These are phyloP conservation scores for Merops nubicus DNA, from an alignment of 2,113 vertebrate species.

Conservation along the genomic window DNA sequence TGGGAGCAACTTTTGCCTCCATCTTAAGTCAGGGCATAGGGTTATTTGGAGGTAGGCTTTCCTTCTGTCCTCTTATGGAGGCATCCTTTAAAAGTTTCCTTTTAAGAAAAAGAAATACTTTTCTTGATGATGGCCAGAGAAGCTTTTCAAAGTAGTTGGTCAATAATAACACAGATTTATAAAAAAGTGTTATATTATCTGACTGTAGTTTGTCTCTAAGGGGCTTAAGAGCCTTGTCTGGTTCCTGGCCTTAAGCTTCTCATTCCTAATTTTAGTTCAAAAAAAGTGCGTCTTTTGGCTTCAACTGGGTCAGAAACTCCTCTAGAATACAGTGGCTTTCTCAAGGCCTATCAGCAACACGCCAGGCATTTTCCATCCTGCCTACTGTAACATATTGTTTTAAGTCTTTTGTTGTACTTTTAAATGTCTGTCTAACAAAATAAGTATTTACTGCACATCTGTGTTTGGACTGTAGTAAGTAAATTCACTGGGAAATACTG, in stretches of 20 bases:
- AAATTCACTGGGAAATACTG: slow-evolving; percentile 29
- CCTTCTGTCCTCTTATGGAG: not conserved
- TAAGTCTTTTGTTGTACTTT: slow-evolving; percentile 18
- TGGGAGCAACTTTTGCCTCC: not conserved
- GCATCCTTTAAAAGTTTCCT: not conserved
- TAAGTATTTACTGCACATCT: slow-evolving; percentile 31
- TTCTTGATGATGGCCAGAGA: not conserved
- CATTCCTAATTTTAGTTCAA: not conserved
- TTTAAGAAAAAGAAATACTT: not conserved
- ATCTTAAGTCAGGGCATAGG: not conserved
- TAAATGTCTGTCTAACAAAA: slow-evolving; percentile 46
- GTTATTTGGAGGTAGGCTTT: not conserved
- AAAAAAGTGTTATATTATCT: accelerated
- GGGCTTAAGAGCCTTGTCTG: not conserved
- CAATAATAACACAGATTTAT: not conserved
- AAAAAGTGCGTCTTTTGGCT: not conserved
- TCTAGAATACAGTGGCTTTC: not conserved
- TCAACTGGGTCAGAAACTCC: not conserved
- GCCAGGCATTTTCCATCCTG: not conserved
- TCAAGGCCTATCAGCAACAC: not conserved
- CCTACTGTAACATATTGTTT: not conserved
- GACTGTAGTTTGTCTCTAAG: not conserved
- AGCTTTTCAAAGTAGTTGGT: not conserved
- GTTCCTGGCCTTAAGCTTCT: not conserved
- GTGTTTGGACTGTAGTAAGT: slow-evolving; percentile 49